Percentiles rank a stretch among this genome's conserved stretches.
phyloP scores from a whole-genome alignment of 2,113 vertebrate species.

The Mobula hypostoma region DNA sequence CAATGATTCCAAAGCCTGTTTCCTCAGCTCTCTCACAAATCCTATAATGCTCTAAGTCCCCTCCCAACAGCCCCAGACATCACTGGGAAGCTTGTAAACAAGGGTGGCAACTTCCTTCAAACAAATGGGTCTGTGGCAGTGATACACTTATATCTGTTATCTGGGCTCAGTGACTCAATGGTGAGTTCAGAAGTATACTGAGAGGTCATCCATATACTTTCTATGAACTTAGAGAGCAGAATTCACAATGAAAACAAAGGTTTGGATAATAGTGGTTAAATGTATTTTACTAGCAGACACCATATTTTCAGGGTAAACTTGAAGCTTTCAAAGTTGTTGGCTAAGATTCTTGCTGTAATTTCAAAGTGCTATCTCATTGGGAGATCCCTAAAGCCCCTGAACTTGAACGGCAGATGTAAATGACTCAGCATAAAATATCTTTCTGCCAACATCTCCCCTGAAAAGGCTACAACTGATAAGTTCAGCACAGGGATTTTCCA shows the following conservation, averaged over 20 bases:
- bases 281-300: neutral
- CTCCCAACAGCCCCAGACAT: no score
- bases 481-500: neutral
- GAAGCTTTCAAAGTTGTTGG: neutral
- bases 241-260: neutral
- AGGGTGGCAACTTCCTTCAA: no score
- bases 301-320: neutral
- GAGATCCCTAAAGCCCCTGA: neutral
- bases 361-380: neutral
- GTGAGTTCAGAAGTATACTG: no score
- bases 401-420: neutral
- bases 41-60: no score
- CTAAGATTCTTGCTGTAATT: neutral
- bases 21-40: no score
- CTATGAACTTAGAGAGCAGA: neutral
- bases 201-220: no score
- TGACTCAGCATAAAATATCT: neutral
- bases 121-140: no score
- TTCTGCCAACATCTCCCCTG: neutral
- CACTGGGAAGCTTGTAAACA: no score
- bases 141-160: no score
- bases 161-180: no score
- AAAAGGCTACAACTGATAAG: neutral
- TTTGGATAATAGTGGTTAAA: neutral
- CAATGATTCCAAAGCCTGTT: no score